Evolutionary conservation across 1,140 invertebrate genomes (phyloP), one percentile per base, ranked within the genome.

Genomic region (Saccostrea cuccullata): DNA sequence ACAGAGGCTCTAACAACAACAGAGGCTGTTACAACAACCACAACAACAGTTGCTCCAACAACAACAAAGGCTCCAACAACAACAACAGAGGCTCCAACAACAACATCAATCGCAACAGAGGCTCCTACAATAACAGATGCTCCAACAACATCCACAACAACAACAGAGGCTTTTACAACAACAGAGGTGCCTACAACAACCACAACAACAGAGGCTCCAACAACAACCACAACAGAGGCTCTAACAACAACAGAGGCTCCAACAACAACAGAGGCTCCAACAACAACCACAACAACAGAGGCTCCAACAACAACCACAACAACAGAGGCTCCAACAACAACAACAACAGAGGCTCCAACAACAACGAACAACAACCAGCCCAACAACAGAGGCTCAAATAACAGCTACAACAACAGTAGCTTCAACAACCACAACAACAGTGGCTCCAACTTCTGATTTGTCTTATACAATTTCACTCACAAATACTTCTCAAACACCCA

Each of bases 321-420:
- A 40, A 83, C 82, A 83, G 30, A n/a, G 12, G 30, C 82, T n/a
- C 36, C 20, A 3, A 83, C 82, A 2, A 84, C 40, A 11, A 84
- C 40, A 15, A 36, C 30, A 84, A 84, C 82, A 70, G 13, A 70
- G 64, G 13, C 6, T 17, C 40, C 40, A 23, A 47, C 36, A n/a
- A 87, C 84, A 82, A 82, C 70, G 13, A 83, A 17, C 73, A 82
- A 84, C 88, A 64, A 30, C 30, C 30, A 36, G 70, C 36, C 20
- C 30, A 40, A 86, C 30, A 3, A 55, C 70, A 82, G 40, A 26
- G 9, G 13, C 86, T n/a, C 56, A 55, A 82, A 15, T 3, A 82
- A n/a, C 12, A 55, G 56, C 55, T 40, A 86, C 88, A 30, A 12
- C 70, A 20, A 86, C 88, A 82, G 30, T 55, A 56, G 36, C 26